Conservation (phyloP, 2,113 vertebrate species). For the Labeo catla region DNA sequence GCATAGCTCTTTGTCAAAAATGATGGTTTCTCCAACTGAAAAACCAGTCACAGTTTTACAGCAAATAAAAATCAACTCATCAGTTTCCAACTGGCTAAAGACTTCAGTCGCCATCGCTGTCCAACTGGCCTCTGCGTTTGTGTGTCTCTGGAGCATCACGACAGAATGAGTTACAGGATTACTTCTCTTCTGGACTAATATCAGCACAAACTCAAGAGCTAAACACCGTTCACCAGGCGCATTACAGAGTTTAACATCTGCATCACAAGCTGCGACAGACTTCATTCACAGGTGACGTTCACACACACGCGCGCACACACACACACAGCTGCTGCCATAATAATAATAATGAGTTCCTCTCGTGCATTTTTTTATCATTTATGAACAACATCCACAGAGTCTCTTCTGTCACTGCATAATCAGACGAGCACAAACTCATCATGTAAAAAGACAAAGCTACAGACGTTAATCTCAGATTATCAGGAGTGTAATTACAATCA, state of each 20-base stretch:
- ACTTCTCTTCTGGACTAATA: background rate
- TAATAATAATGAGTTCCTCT: background rate
- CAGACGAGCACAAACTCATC: constrained; percentile 34
- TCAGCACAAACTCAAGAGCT: constrained; percentile 2
- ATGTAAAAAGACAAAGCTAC: constrained; percentile 54
- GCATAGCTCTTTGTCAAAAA: background rate
- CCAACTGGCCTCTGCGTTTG: constrained; percentile 28
- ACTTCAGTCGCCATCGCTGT: background rate
- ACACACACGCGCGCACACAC: no score
- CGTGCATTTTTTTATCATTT: constrained; percentile 44
- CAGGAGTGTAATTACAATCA: constrained; percentile 57
- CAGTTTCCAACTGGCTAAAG: background rate
- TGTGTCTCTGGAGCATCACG: background rate
- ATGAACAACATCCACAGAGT: background rate
- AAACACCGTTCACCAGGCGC: background rate
- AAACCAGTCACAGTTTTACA: background rate
- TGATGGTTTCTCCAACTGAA: background rate
- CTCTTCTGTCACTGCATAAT: background rate
- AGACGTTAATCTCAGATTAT: constrained; percentile 61
- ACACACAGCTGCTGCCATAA: no score
- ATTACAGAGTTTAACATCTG: no score
- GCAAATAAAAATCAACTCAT: background rate
- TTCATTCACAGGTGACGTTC: no score
- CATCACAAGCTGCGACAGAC: no score
- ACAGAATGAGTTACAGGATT: background rate